Evolutionary conservation across 2,113 vertebrate species (phyloP).

Genomic region (Hemiscyllium ocellatum): DNA sequence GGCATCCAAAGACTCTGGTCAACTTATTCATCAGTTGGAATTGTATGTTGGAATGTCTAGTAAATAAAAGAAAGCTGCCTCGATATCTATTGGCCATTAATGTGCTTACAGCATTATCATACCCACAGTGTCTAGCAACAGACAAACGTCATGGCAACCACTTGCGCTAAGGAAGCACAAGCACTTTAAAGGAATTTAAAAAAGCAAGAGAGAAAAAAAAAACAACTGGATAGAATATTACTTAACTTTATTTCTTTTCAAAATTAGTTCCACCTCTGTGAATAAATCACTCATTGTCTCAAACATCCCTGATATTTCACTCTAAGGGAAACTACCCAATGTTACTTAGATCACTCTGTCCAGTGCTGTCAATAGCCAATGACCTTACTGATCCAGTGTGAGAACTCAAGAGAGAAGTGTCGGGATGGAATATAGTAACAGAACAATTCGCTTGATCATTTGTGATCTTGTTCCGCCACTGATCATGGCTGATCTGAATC

Average conservation of each 20-base stretch:
- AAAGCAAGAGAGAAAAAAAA: background rate
- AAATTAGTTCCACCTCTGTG: background rate
- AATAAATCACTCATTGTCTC: background rate
- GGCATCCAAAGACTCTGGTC: no score
- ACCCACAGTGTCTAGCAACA: background rate
- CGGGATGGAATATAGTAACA: background rate
- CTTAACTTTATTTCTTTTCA: background rate
- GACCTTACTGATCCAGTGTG: background rate
- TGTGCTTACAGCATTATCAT: background rate
- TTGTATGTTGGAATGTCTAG: no score
- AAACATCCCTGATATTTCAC: background rate
- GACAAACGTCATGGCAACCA: background rate
- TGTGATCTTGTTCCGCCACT: background rate
- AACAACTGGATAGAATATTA: background rate
- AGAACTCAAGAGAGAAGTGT: background rate
- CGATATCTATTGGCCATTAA: background rate
- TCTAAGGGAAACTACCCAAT: background rate
- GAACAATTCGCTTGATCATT: background rate
- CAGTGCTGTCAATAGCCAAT: background rate
- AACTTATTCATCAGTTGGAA: no score
- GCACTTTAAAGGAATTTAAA: background rate
- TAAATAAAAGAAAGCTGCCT: background rate
- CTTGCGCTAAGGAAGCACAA: background rate
- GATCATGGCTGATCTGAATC: background rate
- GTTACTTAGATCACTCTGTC: background rate